These are phyloP conservation scores for Epinotia demarniana DNA, from an alignment of 2,888 invertebrate genomes.

Conservation along the genomic window DNA sequence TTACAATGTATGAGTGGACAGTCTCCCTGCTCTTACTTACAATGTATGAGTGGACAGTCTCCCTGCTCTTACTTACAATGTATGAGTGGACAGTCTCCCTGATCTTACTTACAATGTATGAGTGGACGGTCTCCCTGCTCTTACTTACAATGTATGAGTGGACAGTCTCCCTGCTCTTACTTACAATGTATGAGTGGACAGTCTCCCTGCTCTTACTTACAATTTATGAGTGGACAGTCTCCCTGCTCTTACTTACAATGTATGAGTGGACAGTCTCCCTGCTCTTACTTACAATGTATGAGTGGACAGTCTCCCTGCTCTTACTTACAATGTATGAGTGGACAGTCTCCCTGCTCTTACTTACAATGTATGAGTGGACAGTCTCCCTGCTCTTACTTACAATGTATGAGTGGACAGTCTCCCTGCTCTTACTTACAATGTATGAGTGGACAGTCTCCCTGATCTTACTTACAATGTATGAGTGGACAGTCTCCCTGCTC, in stretches of 20 bases:
- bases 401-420: no score
- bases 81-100: no score
- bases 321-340: no score
- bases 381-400: neutral
- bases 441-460: no score
- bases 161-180: neutral
- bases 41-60: no score
- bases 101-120: neutral
- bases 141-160: no score
- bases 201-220: neutral
- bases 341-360: neutral
- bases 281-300: neutral
- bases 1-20: no score
- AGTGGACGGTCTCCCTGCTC: neutral
- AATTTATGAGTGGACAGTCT: no score
- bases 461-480: neutral
- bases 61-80: neutral
- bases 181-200: no score
- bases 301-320: neutral
- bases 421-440: neutral
- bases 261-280: no score
- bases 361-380: no score
- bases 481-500: neutral
- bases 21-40: neutral
- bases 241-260: neutral